Evolutionary conservation across 2,113 vertebrate species (phyloP), one percentile per base, ranked within the genome.

Genomic region (Gambusia affinis): DNA sequence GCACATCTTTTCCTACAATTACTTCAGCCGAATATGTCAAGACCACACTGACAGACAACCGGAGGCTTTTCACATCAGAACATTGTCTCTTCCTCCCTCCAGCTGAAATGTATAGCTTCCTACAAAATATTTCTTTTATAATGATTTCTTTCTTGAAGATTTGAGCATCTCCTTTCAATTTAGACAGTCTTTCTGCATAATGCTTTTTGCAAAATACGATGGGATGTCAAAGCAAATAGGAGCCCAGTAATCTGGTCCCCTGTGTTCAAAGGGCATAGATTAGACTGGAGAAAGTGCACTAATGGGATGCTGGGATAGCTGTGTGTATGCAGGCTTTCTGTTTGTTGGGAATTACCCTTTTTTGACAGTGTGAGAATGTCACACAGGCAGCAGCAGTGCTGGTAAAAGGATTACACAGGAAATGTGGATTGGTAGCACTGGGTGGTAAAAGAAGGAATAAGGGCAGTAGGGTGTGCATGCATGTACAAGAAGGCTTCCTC

Each of bases 371-470:
- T 89, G 90, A 89, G 88, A 85, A 82, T 89, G 81, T 69, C 83
- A 87, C 73, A 54, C 73, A 64, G 85, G 82, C 75, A 79, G 86
- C 74, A 67, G 75, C 68, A 62, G 81, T 71, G 86, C 80, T 81
- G 73, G 81, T 92, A 91, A 94, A 87, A 87, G 93, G 93, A 94
- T 94, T 93, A 93, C 92, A 91, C 79, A n/a, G 65, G 51, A 78
- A 89, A 91, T 81, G 66, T 75, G 80, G 78, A 78, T 69, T 72
- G 81, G 85, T 73, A 69, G 79, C 65, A 67, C 72, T 78, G 88
- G 83, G 76, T 82, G 83, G 72, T 77, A 83, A 73, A 28, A 33
- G 67, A 28, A 64, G 27, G 63, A 73, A 72, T 3, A 28, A 76
- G 76, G 80, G 81, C 63, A 72, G 77, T 63, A 75, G 88, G 80